Evolutionary conservation across 1,140 invertebrate species (phyloP).

Genomic region (Zaprionus vittiger): DNA sequence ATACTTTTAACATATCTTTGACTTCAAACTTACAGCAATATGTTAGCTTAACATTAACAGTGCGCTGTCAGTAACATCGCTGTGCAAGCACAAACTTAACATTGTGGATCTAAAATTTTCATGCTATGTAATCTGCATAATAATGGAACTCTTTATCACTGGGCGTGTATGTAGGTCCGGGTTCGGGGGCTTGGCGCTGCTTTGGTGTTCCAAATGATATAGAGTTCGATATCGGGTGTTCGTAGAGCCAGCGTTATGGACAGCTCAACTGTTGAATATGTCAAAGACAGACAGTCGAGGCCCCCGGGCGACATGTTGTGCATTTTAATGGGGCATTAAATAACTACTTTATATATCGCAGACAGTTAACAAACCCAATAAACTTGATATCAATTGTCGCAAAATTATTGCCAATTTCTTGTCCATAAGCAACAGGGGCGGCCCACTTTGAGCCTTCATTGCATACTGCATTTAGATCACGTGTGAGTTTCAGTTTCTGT

Average conservation of each 20-base stretch:
- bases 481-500: slow-evolving; percentile 56
- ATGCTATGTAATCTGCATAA: not conserved
- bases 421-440: slow-evolving; percentile 32
- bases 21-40: not conserved
- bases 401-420: slow-evolving; percentile 37
- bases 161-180: not conserved
- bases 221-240: slow-evolving; percentile 25
- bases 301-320: slow-evolving; percentile 55
- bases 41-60: too few species aligned
- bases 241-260: not conserved
- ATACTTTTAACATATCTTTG: too few species aligned
- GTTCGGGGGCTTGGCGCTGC: slow-evolving; percentile 1
- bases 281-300: slow-evolving; percentile 52
- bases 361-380: slow-evolving; percentile 78
- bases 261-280: slow-evolving; percentile 30
- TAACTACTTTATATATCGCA: slow-evolving; percentile 38
- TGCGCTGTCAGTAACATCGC: not conserved
- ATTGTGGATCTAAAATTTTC: not conserved
- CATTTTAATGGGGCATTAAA: slow-evolving; percentile 79
- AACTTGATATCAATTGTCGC: slow-evolving; percentile 61
- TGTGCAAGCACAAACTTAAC: not conserved
- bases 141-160: not conserved
- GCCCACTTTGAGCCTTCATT: slow-evolving; percentile 46
- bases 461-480: slow-evolving; percentile 70
- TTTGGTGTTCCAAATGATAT: slow-evolving; percentile 40